phyloP scores from a whole-genome alignment of 2,797 vertebrate species.

The Octomys mimax region DNA sequence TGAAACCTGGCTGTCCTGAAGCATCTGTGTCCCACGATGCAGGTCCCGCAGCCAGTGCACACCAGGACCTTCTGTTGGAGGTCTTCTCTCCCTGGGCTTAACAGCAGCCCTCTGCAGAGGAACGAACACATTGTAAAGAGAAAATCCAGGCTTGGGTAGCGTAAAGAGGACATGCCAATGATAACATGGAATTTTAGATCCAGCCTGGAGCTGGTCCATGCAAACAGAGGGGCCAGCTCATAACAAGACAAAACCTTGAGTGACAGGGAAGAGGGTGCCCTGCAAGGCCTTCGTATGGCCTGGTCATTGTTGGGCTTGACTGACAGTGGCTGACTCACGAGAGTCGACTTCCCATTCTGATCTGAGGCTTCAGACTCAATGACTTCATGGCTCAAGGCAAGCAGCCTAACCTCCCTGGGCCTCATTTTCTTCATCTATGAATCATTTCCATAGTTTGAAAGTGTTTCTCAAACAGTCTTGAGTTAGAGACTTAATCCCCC shows the following conservation, averaged over 20 bases:
- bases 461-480: background rate
- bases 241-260: background rate
- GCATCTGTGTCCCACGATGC: background rate
- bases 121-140: background rate
- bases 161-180: background rate
- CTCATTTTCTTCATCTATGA: background rate
- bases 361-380: background rate
- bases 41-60: background rate
- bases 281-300: rapidly evolving
- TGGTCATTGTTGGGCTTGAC: background rate
- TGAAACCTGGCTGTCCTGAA: background rate
- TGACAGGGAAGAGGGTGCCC: background rate
- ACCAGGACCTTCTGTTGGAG: background rate
- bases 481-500: background rate
- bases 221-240: background rate
- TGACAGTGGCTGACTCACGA: background rate
- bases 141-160: background rate
- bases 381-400: background rate
- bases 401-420: background rate
- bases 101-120: background rate
- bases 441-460: background rate
- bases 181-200: background rate
- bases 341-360: background rate
- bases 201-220: background rate
- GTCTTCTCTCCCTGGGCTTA: background rate